Evolutionary conservation across 2,888 invertebrate genomes (phyloP), one percentile per base, ranked within the genome.

Genomic region (Drosophila acutilabella): DNA sequence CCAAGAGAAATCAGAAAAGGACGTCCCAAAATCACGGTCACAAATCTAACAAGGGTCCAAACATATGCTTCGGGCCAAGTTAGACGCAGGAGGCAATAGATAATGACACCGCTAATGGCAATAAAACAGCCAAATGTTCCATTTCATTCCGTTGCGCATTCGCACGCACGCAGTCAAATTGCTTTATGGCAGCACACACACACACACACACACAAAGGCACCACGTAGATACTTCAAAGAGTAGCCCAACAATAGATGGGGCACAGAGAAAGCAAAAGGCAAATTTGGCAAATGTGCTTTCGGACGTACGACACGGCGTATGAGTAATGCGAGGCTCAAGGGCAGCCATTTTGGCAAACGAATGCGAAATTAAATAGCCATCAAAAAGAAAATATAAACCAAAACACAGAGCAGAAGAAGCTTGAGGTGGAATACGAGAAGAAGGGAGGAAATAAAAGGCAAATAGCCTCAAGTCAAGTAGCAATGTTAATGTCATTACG

Each of bases 241-340:
- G 38, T 52, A 38, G 42, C 50, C 48, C 45, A 47, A 41, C 44
- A 50, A 41, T 41, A 33, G 44, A 50, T 57, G 41, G 30, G 30
- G 41, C 13, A 56, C 26, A 47, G 30, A 13, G 36, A 20, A 10
- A 23, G 8, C 45, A 18, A 14, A 38, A 30, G 30, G 45, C 54
- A 58, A 58, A 71, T 54, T 59, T 67, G 62, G 62, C 62, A 64
- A 64, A 69, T 61, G 57, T 61, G 45, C 33, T 48, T 23, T 48
- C 40, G 70, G 61, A 41, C 53, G 70, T 57, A 41, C 53, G 50
- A 53, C 48, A 50, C 62, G 64, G 36, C 83, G 64, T 54, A 75
- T 88, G 83, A 74, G 88, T 71, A 85, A 82, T 88, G 82, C 62
- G 51, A 16, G 56, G 47, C 67, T 68, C 88, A 81, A 81, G 88